Base-by-base conservation (phyloP, 1,140 invertebrate genomes). In the Sweltsa coloradensis region DNA sequence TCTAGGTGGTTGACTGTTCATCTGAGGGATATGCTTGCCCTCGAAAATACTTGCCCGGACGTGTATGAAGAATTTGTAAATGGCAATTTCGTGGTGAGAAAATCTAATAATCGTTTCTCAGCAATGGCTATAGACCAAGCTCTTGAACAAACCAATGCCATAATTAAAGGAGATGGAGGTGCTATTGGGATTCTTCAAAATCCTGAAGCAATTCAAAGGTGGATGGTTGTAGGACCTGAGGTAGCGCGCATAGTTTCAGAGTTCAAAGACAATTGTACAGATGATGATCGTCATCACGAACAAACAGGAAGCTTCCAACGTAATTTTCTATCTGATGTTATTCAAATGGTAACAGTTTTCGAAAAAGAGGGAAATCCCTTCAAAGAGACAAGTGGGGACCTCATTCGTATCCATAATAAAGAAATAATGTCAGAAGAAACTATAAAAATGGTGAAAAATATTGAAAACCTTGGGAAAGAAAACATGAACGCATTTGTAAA, bases 121-220 rank as follows among this genome's bases (percentile, higher is more conserved):
- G 27, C 42, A 3, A 47, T 55, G 11, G 14, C 53, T 9, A 41
- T 55, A 16, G 40, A 55, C 37, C 53, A 55, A 29, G 53, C 46
- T n/a, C 49, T 55, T 34, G 49, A 55, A 36, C 53, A 55, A 24
- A 42, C 41, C 14, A 53, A 53, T 36, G 53, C 53, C 18, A 29
- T 18, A 14, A 31, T 55, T 18, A 55, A 49, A 16, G 53, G 41
- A 16, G 18, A 18, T 34, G 47, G 26, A 46, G 53, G 46, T 37
- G 51, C n/a, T n/a, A 51, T 21, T 22, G 51, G 37, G 21, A 23
- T 52, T 3, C 23, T 31, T 5, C 13, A 24, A 27, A 43, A 49
- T 31, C 11, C 42, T 26, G 24, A 5, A 5, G 31, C 51, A 19
- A 41, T 52, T 23, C 40, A n/a, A 13, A 11, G 44, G 3, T 31